Conservation (phyloP, 2,888 invertebrate genomes). For the Plagodis dolabraria region DNA sequence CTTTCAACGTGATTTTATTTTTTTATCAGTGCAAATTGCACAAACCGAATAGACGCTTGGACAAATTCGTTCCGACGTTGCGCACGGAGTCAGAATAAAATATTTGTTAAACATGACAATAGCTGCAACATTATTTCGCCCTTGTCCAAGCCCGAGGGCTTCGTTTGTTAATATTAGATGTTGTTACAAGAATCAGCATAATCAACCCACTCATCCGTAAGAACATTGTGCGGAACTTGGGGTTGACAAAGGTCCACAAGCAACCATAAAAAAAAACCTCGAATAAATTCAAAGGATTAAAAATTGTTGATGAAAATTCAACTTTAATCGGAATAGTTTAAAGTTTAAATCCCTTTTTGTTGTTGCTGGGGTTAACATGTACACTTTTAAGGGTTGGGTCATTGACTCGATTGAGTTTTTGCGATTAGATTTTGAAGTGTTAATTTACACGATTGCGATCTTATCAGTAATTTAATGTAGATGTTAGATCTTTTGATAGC, state of each 20-base stretch:
- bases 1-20: not conserved
- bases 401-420: conserved; percentile 50
- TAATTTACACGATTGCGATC: conserved; percentile 44
- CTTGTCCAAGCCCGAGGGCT: conserved; percentile 38
- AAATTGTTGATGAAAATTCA: conserved; percentile 2
- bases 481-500: not conserved
- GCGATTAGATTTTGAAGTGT: conserved; percentile 50
- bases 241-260: conserved; percentile 45
- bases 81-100: conserved; percentile 14
- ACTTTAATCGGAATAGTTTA: conserved; percentile 12
- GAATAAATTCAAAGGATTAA: not conserved
- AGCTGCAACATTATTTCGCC: conserved; percentile 34
- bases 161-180: conserved; percentile 59
- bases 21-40: not conserved
- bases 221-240: conserved; percentile 51
- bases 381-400: conserved; percentile 47
- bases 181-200: conserved; percentile 67
- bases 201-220: conserved; percentile 67
- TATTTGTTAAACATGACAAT: conserved; percentile 22
- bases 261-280: conserved; percentile 6
- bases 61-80: conserved; percentile 19
- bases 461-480: conserved; percentile 21
- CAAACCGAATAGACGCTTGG: conserved; percentile 1
- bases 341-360: conserved; percentile 14
- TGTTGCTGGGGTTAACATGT: conserved; percentile 27